These are phyloP conservation scores for Frieseomelitta varia DNA, from an alignment of 1,140 invertebrate genomes.

Conservation along the genomic window DNA sequence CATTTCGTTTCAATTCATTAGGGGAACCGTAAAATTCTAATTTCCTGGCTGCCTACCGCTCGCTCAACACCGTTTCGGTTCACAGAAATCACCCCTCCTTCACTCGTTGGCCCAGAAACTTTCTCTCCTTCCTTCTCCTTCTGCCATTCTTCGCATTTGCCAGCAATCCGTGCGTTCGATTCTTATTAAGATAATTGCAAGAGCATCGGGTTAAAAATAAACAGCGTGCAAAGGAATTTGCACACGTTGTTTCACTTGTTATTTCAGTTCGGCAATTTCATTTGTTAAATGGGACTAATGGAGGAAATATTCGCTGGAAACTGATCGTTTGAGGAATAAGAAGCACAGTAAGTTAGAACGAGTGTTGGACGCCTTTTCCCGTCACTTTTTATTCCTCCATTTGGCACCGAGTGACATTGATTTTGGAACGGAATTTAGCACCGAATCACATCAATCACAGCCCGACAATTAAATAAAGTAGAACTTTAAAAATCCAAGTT, in stretches of 20 bases:
- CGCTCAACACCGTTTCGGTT: constrained; percentile 62
- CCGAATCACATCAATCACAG: no score
- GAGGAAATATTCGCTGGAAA: not conserved
- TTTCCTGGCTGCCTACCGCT: constrained; percentile 53
- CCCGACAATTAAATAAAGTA: no score
- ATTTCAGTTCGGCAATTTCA: not conserved
- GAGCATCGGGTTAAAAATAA: constrained; percentile 12
- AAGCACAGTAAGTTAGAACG: not conserved
- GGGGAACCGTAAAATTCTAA: constrained; percentile 61
- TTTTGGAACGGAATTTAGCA: no score
- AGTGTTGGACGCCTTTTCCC: no score
- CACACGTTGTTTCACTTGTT: not conserved
- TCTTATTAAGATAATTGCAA: constrained; percentile 54
- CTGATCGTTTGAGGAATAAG: not conserved
- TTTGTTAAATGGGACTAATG: not conserved
- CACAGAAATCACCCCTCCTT: constrained; percentile 34
- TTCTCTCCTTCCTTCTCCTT: constrained; percentile 34
- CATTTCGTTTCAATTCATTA: constrained; percentile 73
- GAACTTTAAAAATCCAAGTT: no score
- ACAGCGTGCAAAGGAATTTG: not conserved
- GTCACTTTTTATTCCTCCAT: no score
- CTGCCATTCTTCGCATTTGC: constrained; percentile 37
- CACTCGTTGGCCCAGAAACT: constrained; percentile 46
- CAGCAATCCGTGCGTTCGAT: constrained; percentile 39
- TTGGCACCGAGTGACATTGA: no score